A percentile compares a stretch with the other conserved stretches of the same genome.
phyloP scores from a whole-genome alignment of 1,140 invertebrate species.

The Polypedilum pembai region DNA sequence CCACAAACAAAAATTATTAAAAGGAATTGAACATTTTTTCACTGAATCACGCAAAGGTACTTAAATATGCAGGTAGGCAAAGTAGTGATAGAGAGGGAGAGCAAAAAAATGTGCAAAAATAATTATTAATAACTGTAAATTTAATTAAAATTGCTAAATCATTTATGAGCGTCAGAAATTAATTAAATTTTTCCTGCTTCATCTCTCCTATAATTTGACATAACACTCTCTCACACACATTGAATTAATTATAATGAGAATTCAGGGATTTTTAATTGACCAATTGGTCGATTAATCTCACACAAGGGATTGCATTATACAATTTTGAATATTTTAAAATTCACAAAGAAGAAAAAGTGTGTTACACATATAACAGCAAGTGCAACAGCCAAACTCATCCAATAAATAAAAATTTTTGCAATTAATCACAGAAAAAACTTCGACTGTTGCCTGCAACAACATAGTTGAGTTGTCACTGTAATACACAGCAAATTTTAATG shows the following conservation, averaged over 20 bases:
- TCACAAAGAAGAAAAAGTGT: too few species aligned
- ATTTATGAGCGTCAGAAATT: background rate
- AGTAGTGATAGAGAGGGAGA: too few species aligned
- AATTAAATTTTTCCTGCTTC: too few species aligned
- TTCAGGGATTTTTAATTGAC: too few species aligned
- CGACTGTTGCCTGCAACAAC: background rate
- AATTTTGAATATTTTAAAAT: too few species aligned
- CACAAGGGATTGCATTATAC: too few species aligned
- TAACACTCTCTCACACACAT: too few species aligned
- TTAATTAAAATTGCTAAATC: slow-evolving; percentile 15
- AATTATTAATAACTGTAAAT: background rate
- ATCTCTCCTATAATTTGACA: too few species aligned
- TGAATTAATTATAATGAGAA: too few species aligned
- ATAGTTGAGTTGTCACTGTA: slow-evolving; percentile 7
- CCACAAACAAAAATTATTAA: too few species aligned
- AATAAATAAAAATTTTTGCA: slow-evolving; percentile 2
- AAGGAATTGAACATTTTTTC: too few species aligned
- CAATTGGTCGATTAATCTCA: too few species aligned
- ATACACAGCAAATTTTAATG: slow-evolving; percentile 7
- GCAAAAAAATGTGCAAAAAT: background rate
- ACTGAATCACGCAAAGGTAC: background rate
- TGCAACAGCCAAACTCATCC: background rate
- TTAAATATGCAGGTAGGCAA: background rate
- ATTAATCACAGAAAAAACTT: background rate
- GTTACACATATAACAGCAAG: background rate